Conservation (phyloP, 2,888 invertebrate genomes). For the Venusia cambrica region DNA sequence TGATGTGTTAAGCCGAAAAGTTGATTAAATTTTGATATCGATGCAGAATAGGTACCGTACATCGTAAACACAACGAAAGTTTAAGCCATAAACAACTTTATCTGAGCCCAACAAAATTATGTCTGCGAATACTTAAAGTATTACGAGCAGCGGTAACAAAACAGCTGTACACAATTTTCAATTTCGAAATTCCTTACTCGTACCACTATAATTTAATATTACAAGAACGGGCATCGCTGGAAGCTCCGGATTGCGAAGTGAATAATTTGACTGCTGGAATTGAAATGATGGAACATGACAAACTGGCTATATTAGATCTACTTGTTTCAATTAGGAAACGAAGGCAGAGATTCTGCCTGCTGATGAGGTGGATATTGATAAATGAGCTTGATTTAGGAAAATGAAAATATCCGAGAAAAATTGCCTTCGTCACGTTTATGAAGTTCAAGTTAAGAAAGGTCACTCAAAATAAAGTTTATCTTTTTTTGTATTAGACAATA, state of each 20-base stretch:
- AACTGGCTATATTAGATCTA: constrained; percentile 24
- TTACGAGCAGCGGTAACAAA: constrained; percentile 23
- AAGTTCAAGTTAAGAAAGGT: too few species aligned
- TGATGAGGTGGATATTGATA: background rate
- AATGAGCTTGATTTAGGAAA: background rate
- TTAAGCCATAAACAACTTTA: constrained; percentile 21
- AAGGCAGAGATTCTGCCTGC: constrained; percentile 21
- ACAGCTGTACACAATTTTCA: constrained; percentile 53
- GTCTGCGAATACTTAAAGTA: constrained; percentile 25
- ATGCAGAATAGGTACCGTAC: constrained; percentile 9
- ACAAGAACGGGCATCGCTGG: constrained; percentile 43
- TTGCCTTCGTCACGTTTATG: too few species aligned
- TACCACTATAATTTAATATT: constrained; percentile 78
- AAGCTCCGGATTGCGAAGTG: constrained; percentile 73
- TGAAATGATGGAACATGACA: constrained; percentile 21
- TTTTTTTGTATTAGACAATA: too few species aligned
- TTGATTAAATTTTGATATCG: constrained; percentile 3
- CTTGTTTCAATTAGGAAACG: constrained; percentile 19
- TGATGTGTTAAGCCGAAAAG: too few species aligned
- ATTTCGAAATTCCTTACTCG: constrained; percentile 68
- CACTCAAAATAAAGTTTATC: too few species aligned
- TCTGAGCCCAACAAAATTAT: constrained; percentile 22
- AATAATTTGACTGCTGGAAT: constrained; percentile 76
- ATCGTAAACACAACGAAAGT: constrained; percentile 12
- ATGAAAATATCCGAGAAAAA: too few species aligned